Evolutionary conservation across 2,888 invertebrate species (phyloP), one percentile per base, ranked within the genome.

Genomic region (Sphecodes monilicornis): DNA sequence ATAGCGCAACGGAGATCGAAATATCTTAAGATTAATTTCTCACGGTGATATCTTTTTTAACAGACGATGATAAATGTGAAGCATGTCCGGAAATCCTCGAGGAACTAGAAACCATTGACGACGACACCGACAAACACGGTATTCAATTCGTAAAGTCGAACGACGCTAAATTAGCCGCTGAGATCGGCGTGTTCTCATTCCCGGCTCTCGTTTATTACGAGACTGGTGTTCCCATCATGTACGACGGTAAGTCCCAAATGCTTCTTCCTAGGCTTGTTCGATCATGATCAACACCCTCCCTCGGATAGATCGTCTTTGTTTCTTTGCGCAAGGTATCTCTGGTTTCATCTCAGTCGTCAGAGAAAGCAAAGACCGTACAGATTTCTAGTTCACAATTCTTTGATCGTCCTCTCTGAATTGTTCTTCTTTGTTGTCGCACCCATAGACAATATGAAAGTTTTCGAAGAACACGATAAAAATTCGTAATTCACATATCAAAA

Each of bases 81-180:
- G 96, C 97, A n/a, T 98, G 98, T 93, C 96, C 97, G 57, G 97
- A 97, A 89, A 97, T 98, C 90, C 95, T 98, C 72, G 97, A 98
- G 92, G 98, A 98, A 92, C 95, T 98, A 90, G 98, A 98, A 95
- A 98, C 98, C 32, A 98, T 98, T 91, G 98, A 98, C 93, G 98
- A 98, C 93, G 98, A 98, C 91, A 98, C 98, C 10, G 98, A 98
- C 92, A 97, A 98, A 93, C 97, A 98, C 92, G 98, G 98, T 75
- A 98, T 98, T 92, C 98, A 98, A 95, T 98, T 98, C 95, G 98
- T 98, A 57, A 98, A 98, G 94, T 98, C 98, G 4, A 98, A 98
- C 93, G 98, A 98, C 95, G 97, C 97, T 0, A 98, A 98, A 94
- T 95, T 98, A 86, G 98, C 98, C 3, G 97, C 98, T 72, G 98